Evolutionary conservation across 2,113 vertebrate species (phyloP), one percentile per base, ranked within the genome.

Genomic region (Porphyrio hochstetteri): DNA sequence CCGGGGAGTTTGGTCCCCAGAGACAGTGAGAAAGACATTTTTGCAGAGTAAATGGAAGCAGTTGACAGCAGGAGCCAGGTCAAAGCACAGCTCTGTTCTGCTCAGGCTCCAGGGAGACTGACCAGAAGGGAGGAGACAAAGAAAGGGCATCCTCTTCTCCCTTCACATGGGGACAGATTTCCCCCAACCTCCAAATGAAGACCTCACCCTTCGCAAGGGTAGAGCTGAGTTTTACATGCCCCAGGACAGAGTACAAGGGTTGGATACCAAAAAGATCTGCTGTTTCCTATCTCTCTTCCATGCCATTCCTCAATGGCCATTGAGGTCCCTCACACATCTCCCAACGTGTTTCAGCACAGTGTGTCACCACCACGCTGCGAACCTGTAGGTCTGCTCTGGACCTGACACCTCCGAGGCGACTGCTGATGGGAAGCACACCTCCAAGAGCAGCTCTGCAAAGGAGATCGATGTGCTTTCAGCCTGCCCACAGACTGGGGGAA

Each of bases 31-130:
- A n/a, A 46, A 77, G 75, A 33, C 13, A 48, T 76, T 74, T 86
- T 82, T 74, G 0, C 50, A 77, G 31, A 67, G 46, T 79, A 93
- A 93, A 94, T 70, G 68, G 82, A 82, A 92, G 74, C 42, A 36
- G 27, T 72, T 91, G 89, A 78, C 81, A 82, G 91, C 77, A 87
- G 10, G 53, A 95, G 92, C 60, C 70, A 92, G 93, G 94, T 91
- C 86, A 93, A 95, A 82, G 64, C 80, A 90, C 82, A 86, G 80
- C 68, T 83, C 86, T 68, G 48, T 35, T 44, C 64, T 27, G 31
- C 75, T 92, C 71, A 63, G 55, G 72, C 85, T 83, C 55, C 53
- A 52, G 83, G 68, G 72, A 88, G n/a, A 52, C 71, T 55, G 71
- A 92, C 60, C 9, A 6, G 40, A 81, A 18, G 4, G 78, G 53